Evolutionary conservation across 2,797 vertebrate genomes (phyloP), one percentile per base, ranked within the genome.

Genomic region (Nyctibius grandis): DNA sequence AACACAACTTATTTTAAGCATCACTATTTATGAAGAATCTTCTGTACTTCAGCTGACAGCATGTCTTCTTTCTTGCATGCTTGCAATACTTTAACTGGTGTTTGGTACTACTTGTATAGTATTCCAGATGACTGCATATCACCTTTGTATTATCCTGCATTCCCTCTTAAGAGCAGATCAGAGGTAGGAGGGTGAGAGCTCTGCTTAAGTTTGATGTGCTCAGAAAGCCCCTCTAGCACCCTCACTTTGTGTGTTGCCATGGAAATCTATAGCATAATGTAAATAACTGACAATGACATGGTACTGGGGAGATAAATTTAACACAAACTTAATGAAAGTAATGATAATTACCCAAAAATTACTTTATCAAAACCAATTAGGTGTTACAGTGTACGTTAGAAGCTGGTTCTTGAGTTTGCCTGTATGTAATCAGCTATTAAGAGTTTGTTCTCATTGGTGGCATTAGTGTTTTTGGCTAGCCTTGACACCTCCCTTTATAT

Each of bases 31-130:
- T n/a, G 33, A 19, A 68, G 72, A 22, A 60, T 47, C 5, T 42
- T 38, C 40, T 69, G 17, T 44, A 3, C 12, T 45, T 45, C 23
- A 42, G 6, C 23, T 82, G 76, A 8, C 6, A 28, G 15, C 13
- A 38, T 11, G 13, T 57, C 26, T 12, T 78, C 48, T 79, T n/a
- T 25, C 6, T 73, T 33, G 18, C 0, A 0, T 28, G 9, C 23
- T 19, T 64, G 63, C 4, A 5, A 6, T 40, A 6, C 5, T 77
- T 57, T 2, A 53, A 11, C 8, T 40, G 42, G 2, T 36, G 31
- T 53, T 56, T 34, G 33, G 17, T 51, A 23, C 25, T 77, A 61
- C 51, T 12, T 2, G 1, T 53, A 38, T 28, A 31, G 38, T 6
- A 18, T 29, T 88, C 57, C 60, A 74, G 76, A n/a, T n/a, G n/a